A percentile compares a stretch with the other conserved stretches of the same genome.
Conservation (phyloP, 2,888 invertebrate species). For the Nesidiocoris tenuis region DNA sequence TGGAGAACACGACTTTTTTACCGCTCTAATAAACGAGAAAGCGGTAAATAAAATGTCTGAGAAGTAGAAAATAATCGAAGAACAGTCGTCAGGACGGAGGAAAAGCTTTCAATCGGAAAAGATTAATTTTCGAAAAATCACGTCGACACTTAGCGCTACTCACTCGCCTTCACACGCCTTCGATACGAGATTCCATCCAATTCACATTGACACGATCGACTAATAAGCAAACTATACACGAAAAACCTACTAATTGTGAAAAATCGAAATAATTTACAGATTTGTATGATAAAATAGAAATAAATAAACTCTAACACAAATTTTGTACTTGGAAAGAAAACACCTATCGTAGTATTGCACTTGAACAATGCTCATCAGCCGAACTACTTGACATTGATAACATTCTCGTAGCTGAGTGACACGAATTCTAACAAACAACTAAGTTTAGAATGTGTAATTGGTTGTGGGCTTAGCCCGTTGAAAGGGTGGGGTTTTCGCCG, state of each 20-base stretch:
- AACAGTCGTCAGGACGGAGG: constrained; percentile 6
- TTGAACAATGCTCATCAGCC: constrained; percentile 23
- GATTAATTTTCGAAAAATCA: not conserved
- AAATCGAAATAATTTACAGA: constrained; percentile 5
- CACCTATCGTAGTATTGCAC: constrained; percentile 32
- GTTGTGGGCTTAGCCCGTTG: constrained; percentile 33
- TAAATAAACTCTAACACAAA: constrained; percentile 31
- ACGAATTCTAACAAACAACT: constrained; percentile 6
- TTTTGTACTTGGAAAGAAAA: constrained; percentile 31
- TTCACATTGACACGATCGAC: not conserved
- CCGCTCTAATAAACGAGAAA: too few relatives aligned
- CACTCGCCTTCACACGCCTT: constrained; percentile 2
- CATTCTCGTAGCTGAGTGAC: not conserved
- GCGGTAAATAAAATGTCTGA: too few relatives aligned
- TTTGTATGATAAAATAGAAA: constrained; percentile 20
- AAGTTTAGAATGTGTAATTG: constrained; percentile 30
- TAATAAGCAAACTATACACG: not conserved
- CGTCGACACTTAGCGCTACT: constrained; percentile 10
- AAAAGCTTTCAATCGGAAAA: too few relatives aligned
- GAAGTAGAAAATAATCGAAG: too few relatives aligned
- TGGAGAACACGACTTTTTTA: too few relatives aligned
- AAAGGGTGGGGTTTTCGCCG: too few relatives aligned
- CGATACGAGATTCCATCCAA: not conserved
- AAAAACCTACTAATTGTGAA: not conserved
- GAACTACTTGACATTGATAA: constrained; percentile 6